Evolutionary conservation across 2,113 vertebrate species (phyloP).

Genomic region (Vulpes lagopus): DNA sequence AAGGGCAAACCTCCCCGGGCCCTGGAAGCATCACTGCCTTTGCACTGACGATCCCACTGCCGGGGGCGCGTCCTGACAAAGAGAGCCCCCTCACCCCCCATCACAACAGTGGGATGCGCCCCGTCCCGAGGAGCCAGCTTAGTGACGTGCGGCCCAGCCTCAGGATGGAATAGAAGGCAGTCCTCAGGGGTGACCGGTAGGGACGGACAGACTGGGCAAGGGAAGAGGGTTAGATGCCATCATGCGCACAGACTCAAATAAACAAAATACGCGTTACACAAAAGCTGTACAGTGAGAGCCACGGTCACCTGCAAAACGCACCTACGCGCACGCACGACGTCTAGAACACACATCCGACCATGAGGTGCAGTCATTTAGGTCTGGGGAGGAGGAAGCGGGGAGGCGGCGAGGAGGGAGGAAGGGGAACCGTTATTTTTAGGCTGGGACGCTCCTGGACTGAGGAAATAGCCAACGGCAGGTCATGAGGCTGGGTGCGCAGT

Average conservation of each 20-base stretch:
- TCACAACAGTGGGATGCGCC: neutral
- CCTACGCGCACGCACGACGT: neutral
- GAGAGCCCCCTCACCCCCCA: neutral
- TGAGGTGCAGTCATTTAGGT: fast-evolving
- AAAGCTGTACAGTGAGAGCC: fast-evolving
- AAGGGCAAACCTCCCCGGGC: fast-evolving
- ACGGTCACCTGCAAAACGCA: neutral
- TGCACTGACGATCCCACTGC: fast-evolving
- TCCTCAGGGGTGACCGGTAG: fast-evolving
- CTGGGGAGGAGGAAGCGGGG: fast-evolving
- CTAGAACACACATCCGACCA: neutral
- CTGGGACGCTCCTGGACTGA: fast-evolving
- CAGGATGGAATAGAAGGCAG: neutral
- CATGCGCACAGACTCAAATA: neutral
- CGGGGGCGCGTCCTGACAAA: neutral
- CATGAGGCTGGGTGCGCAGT: fast-evolving
- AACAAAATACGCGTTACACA: neutral
- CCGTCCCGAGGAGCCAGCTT: fast-evolving
- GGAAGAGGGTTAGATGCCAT: neutral
- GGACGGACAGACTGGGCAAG: neutral
- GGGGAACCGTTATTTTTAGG: fast-evolving
- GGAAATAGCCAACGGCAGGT: fast-evolving
- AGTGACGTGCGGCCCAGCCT: fast-evolving
- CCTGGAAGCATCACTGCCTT: fast-evolving
- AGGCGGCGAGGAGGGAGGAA: fast-evolving